Conservation (phyloP, 1,140 invertebrate species). For the Coelopa frigida region DNA sequence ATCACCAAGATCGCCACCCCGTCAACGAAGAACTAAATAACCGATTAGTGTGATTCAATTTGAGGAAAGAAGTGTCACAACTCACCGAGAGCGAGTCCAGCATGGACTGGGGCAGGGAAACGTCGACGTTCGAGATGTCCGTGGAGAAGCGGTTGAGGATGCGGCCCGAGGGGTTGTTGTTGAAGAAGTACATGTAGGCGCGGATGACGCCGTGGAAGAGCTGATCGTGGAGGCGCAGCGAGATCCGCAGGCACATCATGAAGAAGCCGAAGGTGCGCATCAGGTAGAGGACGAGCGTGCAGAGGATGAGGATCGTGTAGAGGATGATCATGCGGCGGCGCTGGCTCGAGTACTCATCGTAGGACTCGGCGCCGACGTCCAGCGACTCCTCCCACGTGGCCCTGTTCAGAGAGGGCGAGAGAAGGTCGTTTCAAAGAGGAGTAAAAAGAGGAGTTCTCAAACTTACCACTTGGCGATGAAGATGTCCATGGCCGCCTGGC, state of each 20-base stretch:
- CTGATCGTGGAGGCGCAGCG: conserved; percentile 68
- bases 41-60: not conserved
- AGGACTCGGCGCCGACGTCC: not conserved
- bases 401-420: conserved; percentile 9
- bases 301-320: conserved; percentile 20
- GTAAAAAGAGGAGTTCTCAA: not conserved
- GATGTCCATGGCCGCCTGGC: conserved; percentile 64
- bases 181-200: conserved; percentile 82
- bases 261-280: conserved; percentile 65
- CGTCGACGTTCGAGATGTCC: conserved; percentile 76
- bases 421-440: not conserved
- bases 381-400: conserved; percentile 28
- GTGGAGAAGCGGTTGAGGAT: conserved; percentile 80
- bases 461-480: conserved; percentile 66
- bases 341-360: conserved; percentile 12
- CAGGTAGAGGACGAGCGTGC: conserved; percentile 32
- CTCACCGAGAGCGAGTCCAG: conserved; percentile 63
- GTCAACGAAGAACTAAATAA: conserved; percentile 53
- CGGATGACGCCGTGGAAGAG: conserved; percentile 77
- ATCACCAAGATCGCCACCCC: conserved; percentile 58
- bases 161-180: conserved; percentile 71
- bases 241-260: conserved; percentile 69
- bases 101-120: conserved; percentile 65
- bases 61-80: conserved; percentile 22
- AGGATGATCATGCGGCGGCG: conserved; percentile 22